Base-by-base conservation (phyloP, 1,140 invertebrate species). In the Acromyrmex heyeri region DNA sequence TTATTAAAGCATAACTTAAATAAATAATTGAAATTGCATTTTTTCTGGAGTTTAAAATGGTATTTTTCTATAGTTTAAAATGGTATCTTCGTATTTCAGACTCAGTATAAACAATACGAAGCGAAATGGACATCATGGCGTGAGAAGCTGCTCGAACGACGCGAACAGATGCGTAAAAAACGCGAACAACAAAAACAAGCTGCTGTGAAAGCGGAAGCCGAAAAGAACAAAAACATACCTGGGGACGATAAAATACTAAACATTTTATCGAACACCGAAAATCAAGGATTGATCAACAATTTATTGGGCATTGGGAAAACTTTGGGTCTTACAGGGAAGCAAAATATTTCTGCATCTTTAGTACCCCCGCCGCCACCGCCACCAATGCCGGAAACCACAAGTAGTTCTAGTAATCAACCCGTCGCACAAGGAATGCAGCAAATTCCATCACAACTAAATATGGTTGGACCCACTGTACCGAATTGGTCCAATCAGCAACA, bases 61-160 rank as follows among this genome's bases (percentile, higher is more conserved):
- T n/a, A 44, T 48, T 55, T 70, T 65, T 64, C 65, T 82, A 48
- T 62, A 72, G 55, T 21, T 62, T 10, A 24, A 27, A 55, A 57
- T 57, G 4, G 5, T n/a, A 44, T 48, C 16, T 24, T 86, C 83
- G 86, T 75, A 86, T 91, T 95, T 85, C 91, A 96, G 96, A 93
- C 94, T 65, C 97, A 98, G 87, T 98, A 98, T 92, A 96, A 96
- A 85, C 97, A 98, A 86, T 98, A 98, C 94, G 97, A 98, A 95
- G 96, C 97, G 50, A 98, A 97, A 91, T 98, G 98, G 96, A 97
- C 97, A 91, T 96, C 97, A 55, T 98, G 97, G 95, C 96, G 97
- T 18, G 96, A 97, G 72, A 97, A 97, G 91, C 95, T 98, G 21
- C 94, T 98, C 55, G 97, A 98, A 86, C 95, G 97, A 27, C 95